phyloP scores from a whole-genome alignment of 2,797 vertebrate genomes.

The Lateolabrax maculatus region DNA sequence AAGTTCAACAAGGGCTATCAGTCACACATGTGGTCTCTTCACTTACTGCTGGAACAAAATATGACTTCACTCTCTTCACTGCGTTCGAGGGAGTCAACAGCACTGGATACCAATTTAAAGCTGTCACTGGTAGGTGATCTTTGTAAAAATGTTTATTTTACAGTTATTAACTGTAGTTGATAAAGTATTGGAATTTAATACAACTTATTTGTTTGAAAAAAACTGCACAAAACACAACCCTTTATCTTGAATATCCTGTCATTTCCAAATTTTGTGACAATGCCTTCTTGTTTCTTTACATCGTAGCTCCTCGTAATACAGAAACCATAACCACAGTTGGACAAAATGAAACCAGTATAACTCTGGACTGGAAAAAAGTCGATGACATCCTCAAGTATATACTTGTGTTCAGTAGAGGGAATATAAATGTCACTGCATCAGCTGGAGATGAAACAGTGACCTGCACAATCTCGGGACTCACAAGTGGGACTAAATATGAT shows the following conservation, averaged over 20 bases:
- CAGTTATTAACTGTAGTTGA: too few species aligned
- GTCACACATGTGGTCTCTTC: background rate
- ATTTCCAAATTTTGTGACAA: too few species aligned
- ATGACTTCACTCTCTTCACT: constrained; percentile 62
- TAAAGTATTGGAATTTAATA: too few species aligned
- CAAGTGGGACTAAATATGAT: constrained; percentile 1
- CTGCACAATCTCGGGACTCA: background rate
- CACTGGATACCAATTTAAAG: constrained; percentile 28
- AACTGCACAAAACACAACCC: too few species aligned
- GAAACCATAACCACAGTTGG: rapidly evolving
- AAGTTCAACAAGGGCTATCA: rapidly evolving
- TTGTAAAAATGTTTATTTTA: too few species aligned
- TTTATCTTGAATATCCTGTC: too few species aligned
- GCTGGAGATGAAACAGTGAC: rapidly evolving
- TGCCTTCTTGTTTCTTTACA: background rate
- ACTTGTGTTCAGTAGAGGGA: rapidly evolving
- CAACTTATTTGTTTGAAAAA: too few species aligned
- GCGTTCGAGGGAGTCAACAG: background rate
- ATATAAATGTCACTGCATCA: background rate
- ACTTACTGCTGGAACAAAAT: constrained; percentile 48
- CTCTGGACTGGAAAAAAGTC: constrained; percentile 52
- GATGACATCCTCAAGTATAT: background rate
- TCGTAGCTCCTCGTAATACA: constrained; percentile 14
- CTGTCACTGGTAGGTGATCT: constrained; percentile 51
- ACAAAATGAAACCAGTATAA: constrained; percentile 38